These are phyloP conservation scores for Drosophila lacicola DNA, from an alignment of 2,888 invertebrate species.

Conservation along the genomic window DNA sequence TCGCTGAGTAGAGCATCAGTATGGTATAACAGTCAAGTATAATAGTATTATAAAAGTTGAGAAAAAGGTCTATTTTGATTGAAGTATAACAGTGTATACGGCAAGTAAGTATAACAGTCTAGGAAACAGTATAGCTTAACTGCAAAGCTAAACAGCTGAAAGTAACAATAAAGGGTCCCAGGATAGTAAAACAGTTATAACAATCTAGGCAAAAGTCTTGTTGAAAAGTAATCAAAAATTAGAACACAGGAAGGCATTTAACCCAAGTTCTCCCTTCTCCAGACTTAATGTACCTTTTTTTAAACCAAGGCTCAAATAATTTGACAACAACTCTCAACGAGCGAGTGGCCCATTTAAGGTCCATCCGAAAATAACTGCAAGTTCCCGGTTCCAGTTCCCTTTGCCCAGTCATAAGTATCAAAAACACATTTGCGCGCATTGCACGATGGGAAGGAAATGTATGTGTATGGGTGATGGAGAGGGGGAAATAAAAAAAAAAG, in stretches of 20 bases:
- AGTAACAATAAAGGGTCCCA: background rate
- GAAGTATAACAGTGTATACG: background rate
- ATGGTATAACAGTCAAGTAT: background rate
- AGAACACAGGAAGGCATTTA: too few relatives aligned
- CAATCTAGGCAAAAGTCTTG: background rate
- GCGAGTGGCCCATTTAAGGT: slow-evolving; percentile 49
- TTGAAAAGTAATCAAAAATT: too few relatives aligned
- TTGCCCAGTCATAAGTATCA: slow-evolving; percentile 50
- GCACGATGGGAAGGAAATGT: slow-evolving; percentile 40
- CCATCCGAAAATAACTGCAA: slow-evolving; percentile 40
- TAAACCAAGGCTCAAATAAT: background rate
- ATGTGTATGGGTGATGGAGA: background rate
- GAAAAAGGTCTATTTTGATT: too few relatives aligned
- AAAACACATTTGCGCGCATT: slow-evolving; percentile 73
- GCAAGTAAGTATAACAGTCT: background rate
- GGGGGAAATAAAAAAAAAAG: background rate
- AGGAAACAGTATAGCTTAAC: background rate
- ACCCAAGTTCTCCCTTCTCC: too few relatives aligned
- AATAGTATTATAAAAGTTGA: background rate
- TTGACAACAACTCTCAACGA: slow-evolving; percentile 26
- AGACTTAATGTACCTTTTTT: background rate
- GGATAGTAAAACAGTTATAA: too few relatives aligned
- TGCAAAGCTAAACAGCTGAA: too few relatives aligned
- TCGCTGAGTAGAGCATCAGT: too few relatives aligned
- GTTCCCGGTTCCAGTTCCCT: background rate